Percentiles rank a stretch among this genome's conserved stretches.
Evolutionary conservation across 1,140 invertebrate genomes (phyloP).

Genomic region (Laupala kohalensis): DNA sequence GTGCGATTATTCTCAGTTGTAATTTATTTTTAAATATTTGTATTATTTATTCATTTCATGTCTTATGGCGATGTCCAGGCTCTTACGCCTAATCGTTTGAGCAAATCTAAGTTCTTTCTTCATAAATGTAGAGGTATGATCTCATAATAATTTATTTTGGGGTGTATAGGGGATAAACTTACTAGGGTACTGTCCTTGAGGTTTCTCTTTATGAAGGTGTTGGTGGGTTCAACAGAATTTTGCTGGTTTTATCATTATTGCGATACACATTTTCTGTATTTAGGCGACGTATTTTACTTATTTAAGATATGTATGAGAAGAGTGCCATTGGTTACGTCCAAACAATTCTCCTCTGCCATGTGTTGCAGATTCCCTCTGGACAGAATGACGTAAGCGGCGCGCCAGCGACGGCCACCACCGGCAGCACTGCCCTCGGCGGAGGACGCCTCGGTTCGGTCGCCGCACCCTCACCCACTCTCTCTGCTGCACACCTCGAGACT

Average conservation of each 20-base stretch:
- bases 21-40: background rate
- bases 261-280: background rate
- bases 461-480: conserved; percentile 17
- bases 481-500: conserved; percentile 30
- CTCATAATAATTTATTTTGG: too few species aligned
- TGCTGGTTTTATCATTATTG: background rate
- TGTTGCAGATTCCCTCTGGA: conserved; percentile 12
- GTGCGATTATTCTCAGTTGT: background rate
- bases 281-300: background rate
- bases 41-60: too few species aligned
- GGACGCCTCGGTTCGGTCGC: too few species aligned
- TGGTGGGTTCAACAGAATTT: background rate
- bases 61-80: too few species aligned
- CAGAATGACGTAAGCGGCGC: conserved; percentile 15
- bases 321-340: background rate
- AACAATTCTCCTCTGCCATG: background rate
- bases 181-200: background rate
- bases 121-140: too few species aligned
- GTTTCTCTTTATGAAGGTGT: background rate
- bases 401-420: conserved; percentile 16
- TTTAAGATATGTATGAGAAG: background rate
- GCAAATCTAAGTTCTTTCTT: too few species aligned
- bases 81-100: too few species aligned
- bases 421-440: conserved; percentile 24
- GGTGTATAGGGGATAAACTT: too few species aligned